A percentile compares a stretch with the other conserved stretches of the same genome.
Conservation (phyloP, 2,888 invertebrate species). For the Opisthograptis luteolata region DNA sequence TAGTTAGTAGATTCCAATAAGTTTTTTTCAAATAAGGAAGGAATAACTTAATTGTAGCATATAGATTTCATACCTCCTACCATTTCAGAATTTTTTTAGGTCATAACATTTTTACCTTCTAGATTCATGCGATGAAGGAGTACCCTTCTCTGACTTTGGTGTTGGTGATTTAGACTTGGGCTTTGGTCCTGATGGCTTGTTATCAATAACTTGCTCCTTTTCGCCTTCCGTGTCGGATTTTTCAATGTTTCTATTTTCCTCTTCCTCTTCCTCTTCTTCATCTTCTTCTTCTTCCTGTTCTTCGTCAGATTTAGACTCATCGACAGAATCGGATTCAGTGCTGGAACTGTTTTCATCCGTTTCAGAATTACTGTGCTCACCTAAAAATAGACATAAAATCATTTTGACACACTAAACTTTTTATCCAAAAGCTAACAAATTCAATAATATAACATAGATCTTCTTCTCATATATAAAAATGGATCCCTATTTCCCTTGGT, state of each 20-base stretch:
- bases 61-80: too few relatives aligned
- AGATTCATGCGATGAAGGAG: conserved; percentile 69
- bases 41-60: too few relatives aligned
- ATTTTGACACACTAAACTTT: conserved; percentile 6
- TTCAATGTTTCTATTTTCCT: conserved; percentile 51
- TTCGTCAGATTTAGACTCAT: conserved; percentile 71
- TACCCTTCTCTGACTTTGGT: conserved; percentile 59
- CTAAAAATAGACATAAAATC: conserved; percentile 45
- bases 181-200: conserved; percentile 54
- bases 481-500: too few relatives aligned
- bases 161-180: conserved; percentile 69
- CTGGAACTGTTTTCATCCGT: conserved; percentile 77
- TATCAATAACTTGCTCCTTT: conserved; percentile 63
- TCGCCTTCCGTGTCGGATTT: conserved; percentile 66
- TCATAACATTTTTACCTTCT: too few relatives aligned
- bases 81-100: too few relatives aligned
- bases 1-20: too few relatives aligned
- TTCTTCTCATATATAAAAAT: too few relatives aligned
- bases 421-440: too few relatives aligned
- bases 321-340: conserved; percentile 71
- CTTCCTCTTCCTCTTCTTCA: conserved; percentile 58
- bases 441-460: too few relatives aligned
- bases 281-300: conserved; percentile 62
- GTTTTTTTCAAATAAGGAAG: too few relatives aligned
- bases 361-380: conserved; percentile 78